Percentiles rank a stretch among this genome's conserved stretches.
These are phyloP conservation scores for Clunio marinus DNA, from an alignment of 2,888 invertebrate species.

Conservation along the genomic window DNA sequence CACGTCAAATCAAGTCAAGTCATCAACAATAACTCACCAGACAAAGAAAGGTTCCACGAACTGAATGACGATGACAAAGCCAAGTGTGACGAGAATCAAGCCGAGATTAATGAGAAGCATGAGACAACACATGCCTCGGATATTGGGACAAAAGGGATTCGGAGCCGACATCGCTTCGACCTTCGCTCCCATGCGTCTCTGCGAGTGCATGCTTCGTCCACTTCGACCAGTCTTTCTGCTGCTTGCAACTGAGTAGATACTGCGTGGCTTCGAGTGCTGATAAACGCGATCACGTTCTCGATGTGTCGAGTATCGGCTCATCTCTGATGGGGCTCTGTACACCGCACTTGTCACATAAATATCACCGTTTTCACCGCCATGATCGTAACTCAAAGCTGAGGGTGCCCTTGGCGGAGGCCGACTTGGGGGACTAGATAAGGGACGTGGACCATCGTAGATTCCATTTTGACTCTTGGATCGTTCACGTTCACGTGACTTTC, in stretches of 20 bases:
- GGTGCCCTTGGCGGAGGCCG: conserved; percentile 53
- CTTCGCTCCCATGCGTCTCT: conserved; percentile 62
- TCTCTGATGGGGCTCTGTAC: conserved; percentile 77
- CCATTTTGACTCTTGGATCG: conserved; percentile 43
- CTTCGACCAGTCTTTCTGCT: conserved; percentile 64
- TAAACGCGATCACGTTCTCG: conserved; percentile 46
- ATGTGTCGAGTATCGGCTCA: conserved; percentile 52
- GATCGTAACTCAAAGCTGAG: conserved; percentile 54
- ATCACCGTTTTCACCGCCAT: conserved; percentile 65
- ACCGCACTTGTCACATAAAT: conserved; percentile 82
- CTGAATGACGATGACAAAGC: conserved; percentile 85
- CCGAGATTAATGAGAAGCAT: conserved; percentile 83
- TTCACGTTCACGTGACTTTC: conserved; percentile 18
- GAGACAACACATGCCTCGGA: conserved; percentile 83
- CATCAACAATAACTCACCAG: conserved; percentile 64
- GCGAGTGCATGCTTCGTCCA: conserved; percentile 46
- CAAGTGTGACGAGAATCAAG: conserved; percentile 78
- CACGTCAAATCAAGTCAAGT: background rate
- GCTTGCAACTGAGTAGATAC: conserved; percentile 60
- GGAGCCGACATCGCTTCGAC: conserved; percentile 89
- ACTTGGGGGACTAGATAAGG: conserved; percentile 49
- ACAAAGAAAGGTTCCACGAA: conserved; percentile 81
- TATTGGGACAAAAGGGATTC: conserved; percentile 84
- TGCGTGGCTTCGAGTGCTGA: conserved; percentile 50
- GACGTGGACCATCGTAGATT: conserved; percentile 48